phyloP scores from a whole-genome alignment of 37 sponge, comb jelly and placozoan genomes.

The Petrosia ficiformis region DNA sequence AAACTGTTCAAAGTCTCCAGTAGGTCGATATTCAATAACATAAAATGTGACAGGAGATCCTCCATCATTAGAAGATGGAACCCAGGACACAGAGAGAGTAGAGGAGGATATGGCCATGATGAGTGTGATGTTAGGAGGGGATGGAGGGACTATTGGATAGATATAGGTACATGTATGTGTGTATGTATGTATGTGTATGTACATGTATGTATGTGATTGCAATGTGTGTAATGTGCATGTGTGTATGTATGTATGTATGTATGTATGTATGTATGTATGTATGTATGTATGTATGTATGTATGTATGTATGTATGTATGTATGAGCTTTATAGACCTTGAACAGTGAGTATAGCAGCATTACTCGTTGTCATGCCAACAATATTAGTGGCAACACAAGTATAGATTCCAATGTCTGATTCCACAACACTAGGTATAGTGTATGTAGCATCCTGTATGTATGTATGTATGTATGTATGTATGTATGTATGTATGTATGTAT shows the following conservation, averaged over 20 bases:
- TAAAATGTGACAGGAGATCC: constrained; percentile 59
- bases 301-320: too few species aligned
- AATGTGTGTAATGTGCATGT: too few species aligned
- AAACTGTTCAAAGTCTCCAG: neutral
- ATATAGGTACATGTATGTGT: neutral
- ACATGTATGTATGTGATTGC: neutral
- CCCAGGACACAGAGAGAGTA: constrained; percentile 47
- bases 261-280: too few species aligned
- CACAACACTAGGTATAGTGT: constrained; percentile 29
- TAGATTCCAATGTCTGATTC: constrained; percentile 32
- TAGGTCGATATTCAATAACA: constrained; percentile 40
- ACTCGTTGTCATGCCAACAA: constrained; percentile 29
- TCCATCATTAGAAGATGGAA: constrained; percentile 41
- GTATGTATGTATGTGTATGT: too few species aligned
- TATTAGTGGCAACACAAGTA: constrained; percentile 59
- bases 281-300: too few species aligned
- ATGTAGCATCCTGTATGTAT: neutral
- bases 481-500: neutral
- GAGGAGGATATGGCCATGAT: constrained; percentile 17
- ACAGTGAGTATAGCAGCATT: constrained; percentile 40
- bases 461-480: neutral
- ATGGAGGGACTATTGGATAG: constrained; percentile 57
- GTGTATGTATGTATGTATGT: too few species aligned
- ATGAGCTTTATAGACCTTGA: too few species aligned
- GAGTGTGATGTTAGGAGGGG: constrained; percentile 24